A percentile compares a stretch with the other conserved stretches of the same genome.
These are phyloP conservation scores for Coecobrya sp. DNA, from an alignment of 2,888 invertebrate species.

Conservation along the genomic window DNA sequence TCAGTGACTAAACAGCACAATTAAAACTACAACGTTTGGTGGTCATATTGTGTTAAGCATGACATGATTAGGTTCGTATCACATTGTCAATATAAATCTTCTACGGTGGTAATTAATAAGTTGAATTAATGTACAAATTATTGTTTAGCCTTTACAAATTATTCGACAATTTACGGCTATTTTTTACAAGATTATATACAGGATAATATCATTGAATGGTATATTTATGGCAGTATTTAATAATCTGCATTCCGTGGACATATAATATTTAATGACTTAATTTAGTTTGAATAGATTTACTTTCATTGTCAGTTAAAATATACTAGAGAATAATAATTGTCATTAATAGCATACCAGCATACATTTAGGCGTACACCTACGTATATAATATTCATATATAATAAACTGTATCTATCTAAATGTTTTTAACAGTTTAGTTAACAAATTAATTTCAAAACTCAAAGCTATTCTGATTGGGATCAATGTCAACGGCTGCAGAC, in stretches of 20 bases:
- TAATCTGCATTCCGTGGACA: background rate
- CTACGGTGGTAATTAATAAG: background rate
- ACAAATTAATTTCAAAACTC: slow-evolving; percentile 54
- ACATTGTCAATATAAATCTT: slow-evolving; percentile 32
- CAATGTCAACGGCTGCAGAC: slow-evolving; percentile 34
- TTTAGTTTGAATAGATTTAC: background rate
- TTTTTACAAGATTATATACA: slow-evolving; percentile 52
- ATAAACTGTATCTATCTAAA: background rate
- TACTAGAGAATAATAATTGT: background rate
- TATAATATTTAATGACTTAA: background rate
- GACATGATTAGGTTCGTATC: slow-evolving; percentile 43
- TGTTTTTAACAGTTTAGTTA: background rate
- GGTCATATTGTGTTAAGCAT: background rate
- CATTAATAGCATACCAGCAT: background rate
- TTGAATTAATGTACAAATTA: background rate
- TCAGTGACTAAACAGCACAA: no score
- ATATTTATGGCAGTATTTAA: background rate
- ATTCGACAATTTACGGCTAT: background rate
- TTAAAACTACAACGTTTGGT: no score
- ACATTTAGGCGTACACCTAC: background rate
- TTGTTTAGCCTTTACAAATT: background rate
- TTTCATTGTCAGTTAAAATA: slow-evolving; percentile 19
- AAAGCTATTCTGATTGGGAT: slow-evolving; percentile 71
- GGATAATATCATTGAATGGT: background rate
- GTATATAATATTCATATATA: background rate